Evolutionary conservation across 2,113 vertebrate species (phyloP).

Genomic region (Sinocyclocheilus maitianheensis): DNA sequence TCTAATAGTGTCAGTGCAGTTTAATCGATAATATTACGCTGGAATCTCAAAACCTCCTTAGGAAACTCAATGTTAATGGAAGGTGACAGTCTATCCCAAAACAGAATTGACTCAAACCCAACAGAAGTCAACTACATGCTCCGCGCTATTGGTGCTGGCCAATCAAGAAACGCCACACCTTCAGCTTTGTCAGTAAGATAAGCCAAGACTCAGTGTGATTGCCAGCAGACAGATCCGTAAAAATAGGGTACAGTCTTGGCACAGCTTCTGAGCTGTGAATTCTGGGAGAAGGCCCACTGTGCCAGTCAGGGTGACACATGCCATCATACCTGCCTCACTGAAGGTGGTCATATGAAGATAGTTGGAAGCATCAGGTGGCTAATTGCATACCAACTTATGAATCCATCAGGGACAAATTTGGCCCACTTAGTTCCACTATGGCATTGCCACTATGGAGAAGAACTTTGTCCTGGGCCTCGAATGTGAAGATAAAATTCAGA

Average conservation of each 20-base stretch:
- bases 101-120: background rate
- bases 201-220: background rate
- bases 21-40: background rate
- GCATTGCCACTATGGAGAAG: background rate
- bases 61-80: background rate
- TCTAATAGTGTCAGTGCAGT: background rate
- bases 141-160: background rate
- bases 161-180: background rate
- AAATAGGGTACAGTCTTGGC: conserved; percentile 17
- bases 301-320: conserved; percentile 6
- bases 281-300: conserved; percentile 24
- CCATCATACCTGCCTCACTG: conserved; percentile 19
- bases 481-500: background rate
- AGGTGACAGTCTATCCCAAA: conserved; percentile 1
- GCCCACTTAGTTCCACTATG: background rate
- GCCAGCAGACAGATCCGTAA: background rate
- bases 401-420: background rate
- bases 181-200: background rate
- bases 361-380: background rate
- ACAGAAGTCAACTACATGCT: background rate
- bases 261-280: background rate
- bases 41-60: background rate
- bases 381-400: background rate
- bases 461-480: background rate
- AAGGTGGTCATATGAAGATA: background rate